Evolutionary conservation across 2,113 vertebrate genomes (phyloP).

Genomic region (Suncus etruscus): DNA sequence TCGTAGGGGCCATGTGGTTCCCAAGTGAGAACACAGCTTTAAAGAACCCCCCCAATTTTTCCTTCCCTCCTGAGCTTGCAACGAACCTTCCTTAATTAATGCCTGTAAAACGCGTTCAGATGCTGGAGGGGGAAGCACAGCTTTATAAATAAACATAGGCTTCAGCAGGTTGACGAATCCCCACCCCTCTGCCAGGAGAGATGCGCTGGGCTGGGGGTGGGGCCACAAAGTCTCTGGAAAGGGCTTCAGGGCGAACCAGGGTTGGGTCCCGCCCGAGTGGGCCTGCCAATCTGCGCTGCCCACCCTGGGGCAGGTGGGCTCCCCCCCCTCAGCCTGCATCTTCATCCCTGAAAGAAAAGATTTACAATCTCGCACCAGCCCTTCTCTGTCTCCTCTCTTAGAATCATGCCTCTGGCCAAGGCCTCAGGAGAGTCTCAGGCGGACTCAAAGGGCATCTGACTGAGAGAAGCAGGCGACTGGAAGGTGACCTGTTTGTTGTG

Average conservation of each 20-base stretch:
- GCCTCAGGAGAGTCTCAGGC: background rate
- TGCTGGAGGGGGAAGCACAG: constrained; percentile 40
- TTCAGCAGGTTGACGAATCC: constrained; percentile 55
- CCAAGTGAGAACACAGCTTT: background rate
- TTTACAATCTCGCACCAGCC: background rate
- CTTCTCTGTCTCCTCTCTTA: background rate
- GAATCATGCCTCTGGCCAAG: background rate
- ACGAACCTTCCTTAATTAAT: constrained; percentile 67
- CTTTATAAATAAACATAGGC: constrained; percentile 70
- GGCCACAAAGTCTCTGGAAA: background rate
- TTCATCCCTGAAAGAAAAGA: background rate
- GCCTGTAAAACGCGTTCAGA: constrained; percentile 53
- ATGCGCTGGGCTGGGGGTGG: background rate
- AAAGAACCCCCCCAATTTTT: background rate
- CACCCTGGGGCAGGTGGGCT: background rate
- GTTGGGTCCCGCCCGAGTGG: background rate
- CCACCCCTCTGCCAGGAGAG: background rate
- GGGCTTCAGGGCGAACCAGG: background rate
- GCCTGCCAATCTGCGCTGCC: background rate
- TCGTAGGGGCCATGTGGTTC: too few relatives aligned
- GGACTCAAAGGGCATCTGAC: background rate
- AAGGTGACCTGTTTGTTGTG: background rate
- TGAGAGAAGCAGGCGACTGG: background rate
- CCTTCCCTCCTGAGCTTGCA: constrained; percentile 9
- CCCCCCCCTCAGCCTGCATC: background rate